Base-by-base conservation (phyloP, 2,113 vertebrate species). In the Sinocyclocheilus rhinocerous region DNA sequence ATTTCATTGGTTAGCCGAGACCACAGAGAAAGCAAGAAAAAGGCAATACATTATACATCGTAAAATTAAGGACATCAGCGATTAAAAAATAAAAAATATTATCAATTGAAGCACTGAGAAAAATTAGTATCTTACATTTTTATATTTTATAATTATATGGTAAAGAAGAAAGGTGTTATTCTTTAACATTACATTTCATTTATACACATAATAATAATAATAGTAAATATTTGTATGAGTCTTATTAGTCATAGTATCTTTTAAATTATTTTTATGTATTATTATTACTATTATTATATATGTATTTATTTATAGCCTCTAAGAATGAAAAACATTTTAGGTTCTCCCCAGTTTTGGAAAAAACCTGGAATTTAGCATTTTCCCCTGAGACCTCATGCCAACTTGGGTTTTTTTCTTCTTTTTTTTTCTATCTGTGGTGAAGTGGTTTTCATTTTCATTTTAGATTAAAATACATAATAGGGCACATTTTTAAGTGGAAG, bases 11-110 rank as follows among this genome's bases (percentile, higher is more conserved):
- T 91, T 86, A 90, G 91, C 92, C 85, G 91, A 93, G 90, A 92
- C 91, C 91, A 89, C 91, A 93, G 89, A 89, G 69, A 70, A 45
- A 84, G 59, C 73, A 26, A 81, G 94, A 94, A 89, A 95, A 95
- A 97, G 97, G 97, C 97, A 97, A 94, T 97, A 96, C 94, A 95
- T 99, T 97, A 98, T 95, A 96, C 94, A 95, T 77, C 90, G 93
- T 90, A 90, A 90, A 77, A 48, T 36, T 78, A 69, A 87, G n/a
- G 33, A 63, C 20, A 52, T 24, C 15, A 70, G 12, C 18, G 48
- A 79, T 45, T 42, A 20, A 76, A 6, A 33, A 10, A 33, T 18
- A 4, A 52, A 26, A 15, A 76, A 67, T 7, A 0, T 16, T 7
- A 67, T 26, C 63, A 29, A 6, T 67, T 29, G 24, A 67, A 69